Percentiles rank a stretch among this genome's conserved stretches.
Evolutionary conservation across 2,888 invertebrate species (phyloP).

Genomic region (Leucophenga maculata): DNA sequence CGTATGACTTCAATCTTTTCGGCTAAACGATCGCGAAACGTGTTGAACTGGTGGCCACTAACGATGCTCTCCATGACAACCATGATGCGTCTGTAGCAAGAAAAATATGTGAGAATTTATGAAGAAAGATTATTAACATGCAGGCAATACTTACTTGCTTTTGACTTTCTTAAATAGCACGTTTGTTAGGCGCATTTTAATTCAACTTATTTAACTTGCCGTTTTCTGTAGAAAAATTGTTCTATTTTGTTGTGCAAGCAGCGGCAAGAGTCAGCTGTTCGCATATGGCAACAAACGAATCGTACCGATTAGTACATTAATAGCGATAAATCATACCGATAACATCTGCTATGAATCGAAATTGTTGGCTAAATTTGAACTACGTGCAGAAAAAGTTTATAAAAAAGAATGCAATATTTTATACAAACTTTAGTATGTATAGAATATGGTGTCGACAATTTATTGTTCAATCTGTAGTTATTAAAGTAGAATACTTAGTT

Average conservation of each 20-base stretch:
- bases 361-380: no score
- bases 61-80: constrained; percentile 86
- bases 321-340: no score
- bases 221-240: not conserved
- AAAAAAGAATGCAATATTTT: no score
- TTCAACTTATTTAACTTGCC: not conserved
- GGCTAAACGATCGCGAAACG: constrained; percentile 80
- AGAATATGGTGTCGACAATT: no score
- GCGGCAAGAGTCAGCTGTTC: not conserved
- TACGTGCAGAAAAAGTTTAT: no score
- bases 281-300: not conserved
- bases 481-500: no score
- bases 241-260: constrained; percentile 19
- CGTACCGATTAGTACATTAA: no score
- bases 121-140: no score
- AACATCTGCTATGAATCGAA: no score
- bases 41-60: constrained; percentile 80
- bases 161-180: constrained; percentile 81
- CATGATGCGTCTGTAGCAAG: constrained; percentile 78
- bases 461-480: no score
- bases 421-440: no score
- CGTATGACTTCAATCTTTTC: constrained; percentile 84
- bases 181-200: constrained; percentile 77
- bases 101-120: not conserved
- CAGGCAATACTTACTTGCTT: constrained; percentile 79